phyloP scores from a whole-genome alignment of 2,888 invertebrate species.

The Gibbula magus region DNA sequence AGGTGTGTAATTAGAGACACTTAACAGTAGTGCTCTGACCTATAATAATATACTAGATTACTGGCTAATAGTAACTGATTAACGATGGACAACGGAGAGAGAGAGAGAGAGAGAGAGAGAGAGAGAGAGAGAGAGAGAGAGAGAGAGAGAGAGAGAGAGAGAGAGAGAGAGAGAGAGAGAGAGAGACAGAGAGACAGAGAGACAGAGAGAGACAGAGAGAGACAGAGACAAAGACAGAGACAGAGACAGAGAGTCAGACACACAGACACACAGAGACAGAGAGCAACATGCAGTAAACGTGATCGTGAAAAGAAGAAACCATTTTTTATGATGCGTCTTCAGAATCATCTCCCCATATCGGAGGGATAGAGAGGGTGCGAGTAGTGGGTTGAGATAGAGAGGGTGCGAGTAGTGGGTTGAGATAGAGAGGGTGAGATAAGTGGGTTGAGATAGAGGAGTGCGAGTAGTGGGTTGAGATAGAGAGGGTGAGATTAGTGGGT shows the following conservation, averaged over 20 bases:
- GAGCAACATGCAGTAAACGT: neutral
- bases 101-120: conserved; percentile 20
- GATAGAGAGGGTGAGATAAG: no score
- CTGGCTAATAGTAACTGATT: neutral
- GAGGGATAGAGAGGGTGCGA: no score
- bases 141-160: conserved; percentile 9
- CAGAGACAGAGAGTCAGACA: neutral
- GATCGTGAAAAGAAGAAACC: neutral
- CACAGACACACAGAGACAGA: neutral
- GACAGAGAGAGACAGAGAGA: conserved; percentile 6
- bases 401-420: no score
- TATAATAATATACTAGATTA: neutral
- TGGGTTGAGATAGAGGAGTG: no score
- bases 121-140: conserved; percentile 23
- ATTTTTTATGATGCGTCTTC: neutral
- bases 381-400: no score
- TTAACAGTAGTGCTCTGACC: neutral
- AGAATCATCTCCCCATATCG: neutral
- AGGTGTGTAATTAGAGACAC: no score
- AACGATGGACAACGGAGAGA: conserved; percentile 18
- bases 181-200: neutral
- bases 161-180: neutral
- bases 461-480: no score
- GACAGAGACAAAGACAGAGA: no score
- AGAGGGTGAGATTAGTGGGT: no score